Conservation (phyloP, 1,140 invertebrate species). For the Scaptomyza pallida region DNA sequence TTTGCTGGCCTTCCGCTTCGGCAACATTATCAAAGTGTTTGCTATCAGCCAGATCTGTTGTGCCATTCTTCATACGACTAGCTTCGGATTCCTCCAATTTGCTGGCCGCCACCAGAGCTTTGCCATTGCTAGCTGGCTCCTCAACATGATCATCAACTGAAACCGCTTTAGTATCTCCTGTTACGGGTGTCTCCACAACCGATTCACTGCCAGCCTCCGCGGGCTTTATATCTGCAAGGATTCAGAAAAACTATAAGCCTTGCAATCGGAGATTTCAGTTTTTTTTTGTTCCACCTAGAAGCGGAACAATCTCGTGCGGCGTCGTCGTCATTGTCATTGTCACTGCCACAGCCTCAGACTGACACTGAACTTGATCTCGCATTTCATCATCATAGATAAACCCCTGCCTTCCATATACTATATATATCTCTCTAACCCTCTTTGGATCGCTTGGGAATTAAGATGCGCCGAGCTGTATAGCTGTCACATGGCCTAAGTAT, state of each 20-base stretch:
- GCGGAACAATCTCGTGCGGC: slow-evolving; percentile 53
- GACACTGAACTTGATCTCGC: neutral
- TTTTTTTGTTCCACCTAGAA: slow-evolving; percentile 44
- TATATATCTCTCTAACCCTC: neutral
- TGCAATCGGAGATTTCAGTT: neutral
- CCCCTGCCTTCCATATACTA: neutral
- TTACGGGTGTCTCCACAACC: slow-evolving; percentile 1
- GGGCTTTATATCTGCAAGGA: slow-evolving; percentile 56
- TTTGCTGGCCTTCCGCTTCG: slow-evolving; percentile 75
- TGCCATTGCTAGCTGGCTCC: neutral
- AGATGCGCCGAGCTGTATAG: neutral
- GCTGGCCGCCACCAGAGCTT: slow-evolving; percentile 22
- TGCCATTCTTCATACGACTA: slow-evolving; percentile 41
- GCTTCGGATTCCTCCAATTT: slow-evolving; percentile 19
- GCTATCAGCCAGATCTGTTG: slow-evolving; percentile 32
- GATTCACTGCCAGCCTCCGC: slow-evolving; percentile 23
- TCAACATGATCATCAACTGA: neutral
- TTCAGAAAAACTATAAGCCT: neutral
- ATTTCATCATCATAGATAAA: slow-evolving; percentile 54
- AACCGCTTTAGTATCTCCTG: neutral
- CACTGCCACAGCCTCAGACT: neutral
- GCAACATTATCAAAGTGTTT: slow-evolving; percentile 50
- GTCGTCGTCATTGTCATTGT: slow-evolving; percentile 44
- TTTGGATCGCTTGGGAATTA: neutral
- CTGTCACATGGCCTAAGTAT: too few relatives aligned